phyloP scores from a whole-genome alignment of 1,140 invertebrate species.

The Pachyrhynchus sulphureomaculatus region DNA sequence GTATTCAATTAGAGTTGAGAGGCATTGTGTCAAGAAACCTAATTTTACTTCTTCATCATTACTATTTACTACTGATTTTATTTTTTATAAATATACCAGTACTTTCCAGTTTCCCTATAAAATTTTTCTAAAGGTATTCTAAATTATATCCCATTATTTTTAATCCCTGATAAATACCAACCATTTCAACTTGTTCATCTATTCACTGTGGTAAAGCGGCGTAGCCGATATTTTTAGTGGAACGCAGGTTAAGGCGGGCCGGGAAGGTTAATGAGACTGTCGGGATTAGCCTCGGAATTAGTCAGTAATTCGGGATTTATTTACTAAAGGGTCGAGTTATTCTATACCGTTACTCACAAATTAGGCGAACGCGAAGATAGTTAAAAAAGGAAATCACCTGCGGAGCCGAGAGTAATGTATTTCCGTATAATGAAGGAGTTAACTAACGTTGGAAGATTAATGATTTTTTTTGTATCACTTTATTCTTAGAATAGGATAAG shows the following conservation, averaged over 20 bases:
- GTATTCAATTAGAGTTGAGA: no score
- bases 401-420: neutral
- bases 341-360: conserved; percentile 3
- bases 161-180: neutral
- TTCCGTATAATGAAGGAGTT: no score
- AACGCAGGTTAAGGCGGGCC: neutral
- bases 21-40: no score
- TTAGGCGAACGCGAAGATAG: neutral
- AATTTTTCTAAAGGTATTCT: no score
- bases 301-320: conserved; percentile 20
- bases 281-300: conserved; percentile 15
- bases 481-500: no score
- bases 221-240: conserved; percentile 11
- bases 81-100: no score
- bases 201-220: neutral
- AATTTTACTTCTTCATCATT: no score
- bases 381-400: conserved; percentile 6
- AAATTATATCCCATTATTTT: no score
- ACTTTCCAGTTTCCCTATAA: no score
- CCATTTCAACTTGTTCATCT: conserved; percentile 3
- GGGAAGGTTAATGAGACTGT: conserved; percentile 15
- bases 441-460: no score
- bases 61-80: no score
- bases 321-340: conserved; percentile 10
- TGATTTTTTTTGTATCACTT: no score